Conservation (phyloP, 2,797 vertebrate genomes). For the Caiman crocodilus region DNA sequence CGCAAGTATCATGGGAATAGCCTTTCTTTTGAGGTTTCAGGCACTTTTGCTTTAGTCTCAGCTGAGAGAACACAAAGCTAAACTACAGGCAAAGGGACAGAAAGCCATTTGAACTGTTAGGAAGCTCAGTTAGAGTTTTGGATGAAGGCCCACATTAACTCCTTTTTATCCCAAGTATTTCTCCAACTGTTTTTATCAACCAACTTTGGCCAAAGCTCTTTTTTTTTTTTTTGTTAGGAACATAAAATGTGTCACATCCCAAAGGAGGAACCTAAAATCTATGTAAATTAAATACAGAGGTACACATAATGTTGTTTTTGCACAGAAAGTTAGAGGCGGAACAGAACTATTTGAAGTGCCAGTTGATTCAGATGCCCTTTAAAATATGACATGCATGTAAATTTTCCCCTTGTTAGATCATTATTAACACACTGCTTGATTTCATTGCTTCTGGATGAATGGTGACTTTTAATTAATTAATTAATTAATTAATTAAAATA, state of each 20-base stretch:
- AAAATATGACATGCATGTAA: background rate
- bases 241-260: background rate
- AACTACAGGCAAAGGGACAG: slow-evolving; percentile 17
- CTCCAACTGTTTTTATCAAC: background rate
- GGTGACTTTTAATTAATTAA: no score
- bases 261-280: background rate
- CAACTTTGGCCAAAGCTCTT: background rate
- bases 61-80: slow-evolving; percentile 45
- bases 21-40: slow-evolving; percentile 32
- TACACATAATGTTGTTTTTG: background rate
- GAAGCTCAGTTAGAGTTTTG: slow-evolving; percentile 44
- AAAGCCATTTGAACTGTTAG: slow-evolving; percentile 41
- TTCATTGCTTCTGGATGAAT: background rate
- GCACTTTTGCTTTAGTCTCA: slow-evolving; percentile 56
- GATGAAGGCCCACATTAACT: slow-evolving; percentile 17
- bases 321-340: background rate
- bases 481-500: no score
- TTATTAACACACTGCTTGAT: background rate
- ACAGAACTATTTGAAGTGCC: background rate
- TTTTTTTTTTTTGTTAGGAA: background rate
- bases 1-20: background rate
- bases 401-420: background rate
- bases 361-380: background rate
- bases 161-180: background rate
- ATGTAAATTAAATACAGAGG: background rate